A percentile compares a stretch with the other conserved stretches of the same genome.
phyloP scores from a whole-genome alignment of 2,113 vertebrate genomes.

The Bufo gargarizans region DNA sequence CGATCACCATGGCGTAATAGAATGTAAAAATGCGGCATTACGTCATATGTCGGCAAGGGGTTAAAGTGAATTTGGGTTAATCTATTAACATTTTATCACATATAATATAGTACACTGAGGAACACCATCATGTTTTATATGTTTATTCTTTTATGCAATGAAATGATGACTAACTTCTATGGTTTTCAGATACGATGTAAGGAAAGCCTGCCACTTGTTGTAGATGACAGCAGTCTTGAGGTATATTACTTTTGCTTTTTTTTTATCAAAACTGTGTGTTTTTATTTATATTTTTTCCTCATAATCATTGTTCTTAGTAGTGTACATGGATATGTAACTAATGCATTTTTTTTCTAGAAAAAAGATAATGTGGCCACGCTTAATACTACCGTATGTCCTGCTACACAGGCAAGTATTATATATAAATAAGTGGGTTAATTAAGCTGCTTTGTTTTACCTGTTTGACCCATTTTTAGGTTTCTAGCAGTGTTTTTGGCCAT shows the following conservation, averaged over 20 bases:
- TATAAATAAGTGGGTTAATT: not conserved
- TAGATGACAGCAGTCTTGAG: conserved; percentile 1
- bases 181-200: conserved; percentile 4
- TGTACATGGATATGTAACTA: not conserved
- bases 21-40: too few relatives aligned
- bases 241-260: not conserved
- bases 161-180: not conserved
- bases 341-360: conserved; percentile 57
- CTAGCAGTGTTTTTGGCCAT: too few relatives aligned
- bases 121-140: not conserved
- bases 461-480: too few relatives aligned
- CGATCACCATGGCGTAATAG: too few relatives aligned
- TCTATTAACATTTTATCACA: too few relatives aligned
- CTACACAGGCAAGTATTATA: not conserved
- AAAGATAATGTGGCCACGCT: conserved; percentile 70
- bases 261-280: not conserved
- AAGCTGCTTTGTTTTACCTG: too few relatives aligned
- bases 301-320: not conserved
- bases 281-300: not conserved
- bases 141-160: not conserved
- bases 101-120: not conserved
- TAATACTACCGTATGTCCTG: conserved; percentile 14
- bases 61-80: too few relatives aligned
- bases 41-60: too few relatives aligned
- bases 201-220: not conserved